phyloP scores from a whole-genome alignment of 2,113 vertebrate species.

The Prionailurus viverrinus region DNA sequence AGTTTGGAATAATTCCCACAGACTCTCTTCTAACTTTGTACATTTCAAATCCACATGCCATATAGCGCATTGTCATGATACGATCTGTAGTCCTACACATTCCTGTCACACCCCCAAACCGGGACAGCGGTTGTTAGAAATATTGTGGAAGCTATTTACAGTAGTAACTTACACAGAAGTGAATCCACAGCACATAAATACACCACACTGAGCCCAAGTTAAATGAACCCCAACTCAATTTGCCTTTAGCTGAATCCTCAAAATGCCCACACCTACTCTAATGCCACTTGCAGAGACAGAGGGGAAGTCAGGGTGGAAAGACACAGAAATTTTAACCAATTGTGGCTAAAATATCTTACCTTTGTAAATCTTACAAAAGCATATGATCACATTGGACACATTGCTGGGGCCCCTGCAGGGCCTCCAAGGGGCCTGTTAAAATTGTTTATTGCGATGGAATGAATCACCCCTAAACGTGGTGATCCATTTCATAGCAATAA shows the following conservation, averaged over 20 bases:
- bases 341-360: not conserved
- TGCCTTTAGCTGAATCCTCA: not conserved
- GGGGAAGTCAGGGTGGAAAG: not conserved
- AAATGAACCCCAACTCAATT: not conserved
- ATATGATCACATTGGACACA: not conserved
- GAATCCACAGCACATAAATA: not conserved
- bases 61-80: not conserved
- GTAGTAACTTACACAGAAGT: not conserved
- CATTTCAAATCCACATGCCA: not conserved
- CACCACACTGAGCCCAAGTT: not conserved
- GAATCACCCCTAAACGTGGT: not conserved
- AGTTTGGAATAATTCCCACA: not conserved
- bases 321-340: not conserved
- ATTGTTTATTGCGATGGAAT: not conserved
- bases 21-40: not conserved
- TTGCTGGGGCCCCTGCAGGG: not conserved
- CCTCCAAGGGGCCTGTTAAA: not conserved
- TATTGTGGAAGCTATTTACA: not conserved
- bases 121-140: not conserved
- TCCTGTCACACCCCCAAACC: not conserved
- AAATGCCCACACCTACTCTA: not conserved
- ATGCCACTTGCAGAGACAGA: not conserved
- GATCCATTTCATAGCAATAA: not conserved
- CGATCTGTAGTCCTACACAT: accelerated
- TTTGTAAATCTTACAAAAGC: not conserved